These are phyloP conservation scores for Octodon degus DNA, from an alignment of 2,113 vertebrate species.

Conservation along the genomic window DNA sequence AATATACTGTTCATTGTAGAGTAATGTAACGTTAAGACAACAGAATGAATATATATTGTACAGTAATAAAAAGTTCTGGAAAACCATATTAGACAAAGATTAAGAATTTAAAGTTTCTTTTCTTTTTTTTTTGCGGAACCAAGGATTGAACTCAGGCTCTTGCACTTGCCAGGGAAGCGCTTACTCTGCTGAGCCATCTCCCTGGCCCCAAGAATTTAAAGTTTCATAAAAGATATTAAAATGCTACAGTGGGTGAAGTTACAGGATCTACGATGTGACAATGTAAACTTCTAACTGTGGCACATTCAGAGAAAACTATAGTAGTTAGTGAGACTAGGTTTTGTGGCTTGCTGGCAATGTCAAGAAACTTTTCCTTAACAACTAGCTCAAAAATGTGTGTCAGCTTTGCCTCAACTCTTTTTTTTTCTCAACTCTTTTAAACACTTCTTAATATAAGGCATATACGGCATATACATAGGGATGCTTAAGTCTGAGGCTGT, in stretches of 20 bases:
- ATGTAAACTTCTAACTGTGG: background rate
- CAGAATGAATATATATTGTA: background rate
- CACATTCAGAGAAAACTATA: background rate
- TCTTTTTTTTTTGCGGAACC: no score
- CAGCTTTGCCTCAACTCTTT: background rate
- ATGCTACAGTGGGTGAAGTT: background rate
- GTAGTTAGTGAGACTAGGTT: background rate
- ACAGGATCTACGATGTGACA: background rate
- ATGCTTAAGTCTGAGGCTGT: background rate
- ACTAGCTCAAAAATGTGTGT: background rate
- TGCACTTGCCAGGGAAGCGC: no score
- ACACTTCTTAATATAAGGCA: background rate
- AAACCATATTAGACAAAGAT: background rate
- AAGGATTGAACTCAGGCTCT: no score
- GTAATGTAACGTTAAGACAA: background rate
- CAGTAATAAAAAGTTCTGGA: background rate
- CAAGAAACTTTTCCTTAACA: background rate
- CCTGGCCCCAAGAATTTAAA: slow-evolving; percentile 29
- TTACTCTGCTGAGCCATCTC: no score
- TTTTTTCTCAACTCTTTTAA: background rate
- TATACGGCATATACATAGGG: background rate
- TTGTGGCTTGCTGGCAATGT: background rate
- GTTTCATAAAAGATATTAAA: slow-evolving; percentile 9
- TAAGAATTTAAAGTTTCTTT: slow-evolving; percentile 35
- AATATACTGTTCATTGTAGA: background rate